Base-by-base conservation (phyloP, 1,140 invertebrate species). In the Drepana arcuata region DNA sequence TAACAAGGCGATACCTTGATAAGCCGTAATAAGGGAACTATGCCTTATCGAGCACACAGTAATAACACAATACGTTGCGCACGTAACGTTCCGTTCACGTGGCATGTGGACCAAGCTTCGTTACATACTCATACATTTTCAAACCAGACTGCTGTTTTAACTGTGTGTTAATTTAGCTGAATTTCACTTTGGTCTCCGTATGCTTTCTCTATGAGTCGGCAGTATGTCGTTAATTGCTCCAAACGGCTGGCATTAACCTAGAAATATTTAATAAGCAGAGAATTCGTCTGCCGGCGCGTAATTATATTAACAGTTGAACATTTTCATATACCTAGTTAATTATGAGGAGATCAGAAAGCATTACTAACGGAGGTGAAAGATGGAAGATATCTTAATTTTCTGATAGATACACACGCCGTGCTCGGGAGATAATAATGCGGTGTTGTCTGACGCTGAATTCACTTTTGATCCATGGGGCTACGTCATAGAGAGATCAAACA, bases 201-300 rank as follows among this genome's bases (percentile, higher is more conserved):
- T 49, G 53, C 59, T 64, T 68, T 68, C 60, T 64, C 58, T 57
- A 45, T 58, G 59, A 69, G 43, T 60, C 41, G 38, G 54, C 55
- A 41, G 45, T 49, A 58, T 55, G 46, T 40, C 46, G 23, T 39
- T 58, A 59, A 59, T 54, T 54, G 45, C 43, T 41, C 18, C 44
- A 40, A 39, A 33, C 28, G 40, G 13, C 45, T 57, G 44, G 52
- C 41, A 56, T 58, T 57, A 56, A 61, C 49, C 53, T 43, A 49
- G 39, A 50, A 37, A 34, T 53, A 30, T 49, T 56, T 61, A 56
- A 61, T 55, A 53, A 60, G 28, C 13, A 34, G 15, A 47, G 16
- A 41, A 42, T 14, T 47, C 30, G 31, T 30, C 13, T 37, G 33
- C 10, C 24, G 32, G 26, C 28, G 14, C 21, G 27, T 21, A 43